phyloP scores from a whole-genome alignment of 2,797 vertebrate species.

The Cossypha dichroa region DNA sequence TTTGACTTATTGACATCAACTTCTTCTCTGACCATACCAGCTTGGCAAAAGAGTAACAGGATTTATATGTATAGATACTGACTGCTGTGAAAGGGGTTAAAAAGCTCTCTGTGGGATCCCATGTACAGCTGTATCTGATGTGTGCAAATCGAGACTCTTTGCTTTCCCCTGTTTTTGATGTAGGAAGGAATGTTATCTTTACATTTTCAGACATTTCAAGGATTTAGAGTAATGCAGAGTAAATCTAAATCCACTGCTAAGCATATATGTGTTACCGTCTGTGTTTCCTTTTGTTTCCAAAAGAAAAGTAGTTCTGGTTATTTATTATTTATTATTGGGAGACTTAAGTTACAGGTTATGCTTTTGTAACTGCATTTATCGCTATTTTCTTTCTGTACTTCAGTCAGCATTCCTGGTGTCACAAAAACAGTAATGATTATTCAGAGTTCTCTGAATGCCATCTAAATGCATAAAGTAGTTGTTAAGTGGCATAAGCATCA shows the following conservation, averaged over 20 bases:
- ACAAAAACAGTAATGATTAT: neutral
- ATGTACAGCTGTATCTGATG: neutral
- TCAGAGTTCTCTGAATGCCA: neutral
- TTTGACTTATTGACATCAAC: neutral
- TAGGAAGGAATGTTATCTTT: neutral
- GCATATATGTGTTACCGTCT: neutral
- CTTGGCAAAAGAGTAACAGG: neutral
- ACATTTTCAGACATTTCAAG: neutral
- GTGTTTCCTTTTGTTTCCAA: neutral
- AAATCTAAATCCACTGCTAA: neutral
- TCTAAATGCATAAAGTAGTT: neutral
- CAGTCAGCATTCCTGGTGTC: neutral
- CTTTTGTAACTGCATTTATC: neutral
- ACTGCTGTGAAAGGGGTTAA: neutral
- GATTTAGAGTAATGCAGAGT: neutral
- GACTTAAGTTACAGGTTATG: neutral
- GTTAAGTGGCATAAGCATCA: neutral
- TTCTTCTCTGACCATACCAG: neutral
- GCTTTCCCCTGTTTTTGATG: neutral
- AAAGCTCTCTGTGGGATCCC: neutral
- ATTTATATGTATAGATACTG: neutral
- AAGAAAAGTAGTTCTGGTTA: neutral
- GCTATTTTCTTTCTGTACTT: neutral
- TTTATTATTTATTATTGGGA: neutral
- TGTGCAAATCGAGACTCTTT: neutral